Conservation (phyloP, 2,888 invertebrate genomes). For the Himalopsyche anomala region DNA sequence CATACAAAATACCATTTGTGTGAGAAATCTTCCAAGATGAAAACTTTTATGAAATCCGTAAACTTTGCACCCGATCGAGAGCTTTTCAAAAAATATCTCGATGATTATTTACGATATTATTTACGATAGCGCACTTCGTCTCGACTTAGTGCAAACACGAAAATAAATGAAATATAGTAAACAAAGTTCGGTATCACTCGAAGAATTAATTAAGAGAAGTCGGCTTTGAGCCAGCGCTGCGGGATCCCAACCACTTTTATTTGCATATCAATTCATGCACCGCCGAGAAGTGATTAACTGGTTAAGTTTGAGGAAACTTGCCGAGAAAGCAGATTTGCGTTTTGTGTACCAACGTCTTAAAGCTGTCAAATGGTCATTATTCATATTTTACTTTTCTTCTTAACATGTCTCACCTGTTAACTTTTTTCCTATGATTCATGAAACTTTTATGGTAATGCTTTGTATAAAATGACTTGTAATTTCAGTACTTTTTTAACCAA, state of each 20-base stretch:
- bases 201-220: conserved; percentile 4
- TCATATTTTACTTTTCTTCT: background rate
- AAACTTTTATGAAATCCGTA: too few species aligned
- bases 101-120: too few species aligned
- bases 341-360: background rate
- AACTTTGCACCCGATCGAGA: too few species aligned
- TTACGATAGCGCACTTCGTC: too few species aligned
- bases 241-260: conserved; percentile 47
- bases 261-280: conserved; percentile 52
- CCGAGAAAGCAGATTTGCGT: conserved; percentile 6
- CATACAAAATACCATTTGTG: too few species aligned
- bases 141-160: background rate
- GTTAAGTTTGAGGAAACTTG: conserved; percentile 46
- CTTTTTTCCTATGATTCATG: background rate
- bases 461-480: too few species aligned
- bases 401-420: background rate
- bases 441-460: background rate
- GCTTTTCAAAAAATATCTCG: too few species aligned
- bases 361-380: background rate
- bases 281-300: conserved; percentile 49
- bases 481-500: too few species aligned
- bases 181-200: background rate
- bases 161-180: background rate
- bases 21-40: too few species aligned
- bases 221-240: background rate